These are phyloP conservation scores for Anoncus sp. DNA, from an alignment of 2,888 invertebrate genomes.

Conservation along the genomic window DNA sequence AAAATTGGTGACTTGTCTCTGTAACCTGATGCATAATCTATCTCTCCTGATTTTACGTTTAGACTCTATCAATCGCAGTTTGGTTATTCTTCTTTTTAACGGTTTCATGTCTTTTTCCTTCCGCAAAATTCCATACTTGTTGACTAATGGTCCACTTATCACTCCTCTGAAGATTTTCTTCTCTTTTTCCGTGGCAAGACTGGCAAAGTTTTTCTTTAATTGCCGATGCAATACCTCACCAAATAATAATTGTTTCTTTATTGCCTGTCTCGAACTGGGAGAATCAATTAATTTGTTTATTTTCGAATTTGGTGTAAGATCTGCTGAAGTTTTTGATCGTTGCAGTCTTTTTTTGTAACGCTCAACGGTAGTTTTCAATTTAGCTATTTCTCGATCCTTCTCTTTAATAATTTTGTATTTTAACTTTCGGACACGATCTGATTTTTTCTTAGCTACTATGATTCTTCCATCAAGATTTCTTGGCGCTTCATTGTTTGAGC, in stretches of 20 bases:
- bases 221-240: slow-evolving; percentile 16
- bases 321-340: slow-evolving; percentile 26
- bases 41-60: slow-evolving; percentile 23
- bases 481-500: too few relatives aligned
- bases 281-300: slow-evolving; percentile 23
- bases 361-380: slow-evolving; percentile 24
- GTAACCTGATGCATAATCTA: slow-evolving; percentile 18
- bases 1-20: slow-evolving; percentile 43
- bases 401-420: too few relatives aligned
- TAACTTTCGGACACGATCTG: too few relatives aligned
- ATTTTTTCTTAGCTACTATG: too few relatives aligned
- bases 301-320: slow-evolving; percentile 29
- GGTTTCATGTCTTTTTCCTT: slow-evolving; percentile 28
- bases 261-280: slow-evolving; percentile 36
- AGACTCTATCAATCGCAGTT: slow-evolving; percentile 5
- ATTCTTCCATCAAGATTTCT: too few relatives aligned
- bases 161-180: too few relatives aligned
- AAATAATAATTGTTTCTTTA: slow-evolving; percentile 40
- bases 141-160: too few relatives aligned
- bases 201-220: too few relatives aligned
- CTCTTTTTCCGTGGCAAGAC: too few relatives aligned
- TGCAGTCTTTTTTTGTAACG: slow-evolving; percentile 27
- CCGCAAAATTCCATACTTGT: slow-evolving; percentile 11
- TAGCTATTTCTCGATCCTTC: slow-evolving; percentile 1
- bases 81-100: slow-evolving; percentile 16